Base-by-base conservation (phyloP, 2,888 invertebrate species). In the Dusona sp. region DNA sequence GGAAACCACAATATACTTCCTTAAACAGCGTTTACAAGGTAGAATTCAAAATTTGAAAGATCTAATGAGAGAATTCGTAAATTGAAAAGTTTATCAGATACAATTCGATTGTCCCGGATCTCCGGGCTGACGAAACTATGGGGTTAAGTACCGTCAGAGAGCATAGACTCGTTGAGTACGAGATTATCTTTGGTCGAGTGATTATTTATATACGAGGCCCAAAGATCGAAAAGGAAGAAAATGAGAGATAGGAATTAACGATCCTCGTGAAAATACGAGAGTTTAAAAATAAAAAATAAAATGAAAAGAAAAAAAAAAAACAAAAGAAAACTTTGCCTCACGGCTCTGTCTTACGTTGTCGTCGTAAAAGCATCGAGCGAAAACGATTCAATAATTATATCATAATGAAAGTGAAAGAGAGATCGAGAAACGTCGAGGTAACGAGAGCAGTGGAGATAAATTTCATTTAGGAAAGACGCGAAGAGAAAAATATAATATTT, bases 151-250 rank as follows among this genome's bases (percentile, higher is more conserved):
- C 45, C 77, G 54, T 65, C 73, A 77, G 57, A 78, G 48, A 75
- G 61, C 13, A 65, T 33, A 25, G 68, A 74, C 13, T 61, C 61
- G 61, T 73, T 65, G 78, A 73, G 22, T 54, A 57, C 54, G 45
- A 51, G 36, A 64, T 72, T 54, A 77, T 45, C 70, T 45, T 65
- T 36, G 67, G 13, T 57, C 70, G 72, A 85, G 67, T 84, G 65
- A 36, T 42, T 77, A n/a, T 22, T 67, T 72, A 51, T 73, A 51
- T 22, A 73, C 33, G 19, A 75, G 25, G 38, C 25, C 67, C 22
- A 33, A 65, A 36, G 22, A 72, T 65, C 57, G 45, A 16, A 33
- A 13, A 19, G 54, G 13, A 57, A 64, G 45, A 74, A 67, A 85
- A 65, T 22, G 45, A 25, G 64, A 25, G 36, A 54, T 29, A 75